Evolutionary conservation across 2,888 invertebrate genomes (phyloP), one percentile per base, ranked within the genome.

Genomic region (Hyposoter dolosus): DNA sequence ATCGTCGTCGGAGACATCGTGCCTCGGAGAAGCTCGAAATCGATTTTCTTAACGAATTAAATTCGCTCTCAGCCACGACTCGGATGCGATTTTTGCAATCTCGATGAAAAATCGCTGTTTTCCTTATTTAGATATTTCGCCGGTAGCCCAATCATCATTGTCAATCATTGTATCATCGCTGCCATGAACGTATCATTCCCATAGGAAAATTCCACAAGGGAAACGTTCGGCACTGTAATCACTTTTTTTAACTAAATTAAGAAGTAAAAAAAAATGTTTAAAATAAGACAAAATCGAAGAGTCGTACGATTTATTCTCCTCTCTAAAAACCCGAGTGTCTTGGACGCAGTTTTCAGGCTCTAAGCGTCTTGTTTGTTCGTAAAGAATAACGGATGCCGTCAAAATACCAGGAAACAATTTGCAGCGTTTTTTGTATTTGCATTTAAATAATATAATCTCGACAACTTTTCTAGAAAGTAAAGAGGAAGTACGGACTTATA

Each of bases 171-270:
- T 28, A 69, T 68, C 47, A 69, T 17, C 69, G 47, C 47, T 32
- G 69, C 45, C 45, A 69, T 28, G 3, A 69, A 69, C 47, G 45
- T 69, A 47, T 69, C 17, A 47, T 69, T 69, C 32, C 69, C 28
- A 47, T 69, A 60, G 60, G 5, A 12, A 47, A 28, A 28, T 68
- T 45, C 45, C 19, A 23, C 9, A 47, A 17, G 47, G 69, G 32
- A 69, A 17, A 17, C 47, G 69, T 69, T 32, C 9, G 47, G 69
- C 28, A 47, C 45, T 69, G 69, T 69, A 69, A 47, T 32, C 69
- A 47, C 32, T 69, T 69, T 66, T 69, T 69, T 47, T 47, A 60
- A 60, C 28, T 45, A 47, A 69, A 47, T 3, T 69, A 69, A 47
- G 9, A 40, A 47, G 69, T 69, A 69, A 69, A 69, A 17, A 69